Conservation (phyloP, 2,888 invertebrate species). For the Pasiphila rectangulata region DNA sequence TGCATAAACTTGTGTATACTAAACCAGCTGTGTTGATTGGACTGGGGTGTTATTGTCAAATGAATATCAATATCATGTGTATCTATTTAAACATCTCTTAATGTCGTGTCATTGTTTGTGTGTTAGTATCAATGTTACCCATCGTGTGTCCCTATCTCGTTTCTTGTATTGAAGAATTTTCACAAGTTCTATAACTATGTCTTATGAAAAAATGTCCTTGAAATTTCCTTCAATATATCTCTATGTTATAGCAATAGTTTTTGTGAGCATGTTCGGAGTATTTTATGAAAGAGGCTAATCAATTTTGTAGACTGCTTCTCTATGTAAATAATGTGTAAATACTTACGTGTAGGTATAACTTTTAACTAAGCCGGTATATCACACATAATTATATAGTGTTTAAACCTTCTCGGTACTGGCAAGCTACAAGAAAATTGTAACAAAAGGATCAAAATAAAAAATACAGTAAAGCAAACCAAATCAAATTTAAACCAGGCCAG, state of each 20-base stretch:
- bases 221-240: constrained; percentile 23
- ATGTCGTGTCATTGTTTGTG: constrained; percentile 18
- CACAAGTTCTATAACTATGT: constrained; percentile 22
- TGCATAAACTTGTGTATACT: not conserved
- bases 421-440: too few relatives aligned
- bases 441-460: too few relatives aligned
- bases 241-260: constrained; percentile 6
- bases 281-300: constrained; percentile 49
- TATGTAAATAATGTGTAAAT: constrained; percentile 59
- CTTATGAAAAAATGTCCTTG: constrained; percentile 30
- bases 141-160: constrained; percentile 10
- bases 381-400: not conserved
- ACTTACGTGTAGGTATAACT: constrained; percentile 24
- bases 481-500: too few relatives aligned
- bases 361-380: constrained; percentile 24
- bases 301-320: constrained; percentile 47
- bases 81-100: constrained; percentile 13
- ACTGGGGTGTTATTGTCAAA: not conserved
- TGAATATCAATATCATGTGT: constrained; percentile 11
- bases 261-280: constrained; percentile 39
- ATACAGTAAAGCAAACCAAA: too few relatives aligned
- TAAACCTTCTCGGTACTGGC: too few relatives aligned
- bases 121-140: constrained; percentile 15
- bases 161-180: constrained; percentile 10
- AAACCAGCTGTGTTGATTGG: not conserved